These are phyloP conservation scores for Nomada fabriciana DNA, from an alignment of 2,888 invertebrate species.

Conservation along the genomic window DNA sequence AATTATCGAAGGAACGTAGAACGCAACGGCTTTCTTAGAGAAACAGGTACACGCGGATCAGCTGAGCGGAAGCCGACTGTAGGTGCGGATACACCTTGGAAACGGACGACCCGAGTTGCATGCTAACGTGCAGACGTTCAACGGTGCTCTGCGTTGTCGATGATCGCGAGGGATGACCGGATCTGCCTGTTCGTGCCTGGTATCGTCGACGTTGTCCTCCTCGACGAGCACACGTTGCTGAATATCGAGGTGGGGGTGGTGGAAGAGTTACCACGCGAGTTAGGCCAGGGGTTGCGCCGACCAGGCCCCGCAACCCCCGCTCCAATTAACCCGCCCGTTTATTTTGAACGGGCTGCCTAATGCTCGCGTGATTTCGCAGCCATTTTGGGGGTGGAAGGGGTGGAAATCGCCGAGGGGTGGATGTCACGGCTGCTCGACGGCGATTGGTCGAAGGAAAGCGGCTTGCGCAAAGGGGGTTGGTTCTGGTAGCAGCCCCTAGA, in stretches of 20 bases:
- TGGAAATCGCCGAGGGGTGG: constrained; percentile 49
- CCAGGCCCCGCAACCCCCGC: constrained; percentile 64
- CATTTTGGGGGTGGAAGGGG: constrained; percentile 83
- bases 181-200: constrained; percentile 43
- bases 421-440: constrained; percentile 31
- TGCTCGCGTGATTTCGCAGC: constrained; percentile 82
- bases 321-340: constrained; percentile 84
- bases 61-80: constrained; percentile 2
- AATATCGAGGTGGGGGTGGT: constrained; percentile 35
- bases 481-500: not conserved
- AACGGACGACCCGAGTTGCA: constrained; percentile 56
- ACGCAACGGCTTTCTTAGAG: not conserved
- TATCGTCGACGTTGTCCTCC: constrained; percentile 35
- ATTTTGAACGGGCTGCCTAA: constrained; percentile 82
- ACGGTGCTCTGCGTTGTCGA: constrained; percentile 73
- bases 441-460: constrained; percentile 69
- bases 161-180: constrained; percentile 56
- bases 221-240: constrained; percentile 46
- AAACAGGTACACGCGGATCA: not conserved
- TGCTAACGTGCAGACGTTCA: constrained; percentile 72
- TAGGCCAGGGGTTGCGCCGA: constrained; percentile 35
- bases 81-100: constrained; percentile 42
- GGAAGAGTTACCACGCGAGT: constrained; percentile 50
- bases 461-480: constrained; percentile 70
- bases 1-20: not conserved